phyloP scores from a whole-genome alignment of 2,113 vertebrate species.

The Murina feae region DNA sequence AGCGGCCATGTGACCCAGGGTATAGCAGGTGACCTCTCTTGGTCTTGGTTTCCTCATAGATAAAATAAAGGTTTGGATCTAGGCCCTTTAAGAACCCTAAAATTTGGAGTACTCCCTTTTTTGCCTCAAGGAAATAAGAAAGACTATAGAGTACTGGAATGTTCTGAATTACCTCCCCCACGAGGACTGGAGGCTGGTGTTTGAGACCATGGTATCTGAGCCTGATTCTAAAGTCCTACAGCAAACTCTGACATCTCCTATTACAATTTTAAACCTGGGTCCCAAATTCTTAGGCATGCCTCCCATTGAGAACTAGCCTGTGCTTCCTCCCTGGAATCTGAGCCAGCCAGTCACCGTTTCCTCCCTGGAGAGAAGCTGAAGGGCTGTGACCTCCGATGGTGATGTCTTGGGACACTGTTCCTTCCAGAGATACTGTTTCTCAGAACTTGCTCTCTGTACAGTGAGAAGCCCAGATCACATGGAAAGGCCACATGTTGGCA shows the following conservation, averaged over 20 bases:
- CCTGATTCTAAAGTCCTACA: not conserved
- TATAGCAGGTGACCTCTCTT: not conserved
- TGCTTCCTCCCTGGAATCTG: not conserved
- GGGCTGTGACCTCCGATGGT: not conserved
- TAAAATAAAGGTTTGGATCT: not conserved
- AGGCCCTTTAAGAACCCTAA: not conserved
- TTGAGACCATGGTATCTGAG: not conserved
- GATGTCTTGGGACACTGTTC: not conserved
- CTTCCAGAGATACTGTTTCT: not conserved
- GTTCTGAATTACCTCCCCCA: not conserved
- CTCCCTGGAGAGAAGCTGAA: not conserved
- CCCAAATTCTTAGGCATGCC: not conserved
- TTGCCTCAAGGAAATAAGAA: not conserved
- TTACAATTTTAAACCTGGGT: not conserved
- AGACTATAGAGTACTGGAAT: not conserved
- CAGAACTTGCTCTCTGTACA: not conserved
- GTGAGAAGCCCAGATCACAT: not conserved
- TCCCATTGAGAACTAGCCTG: not conserved
- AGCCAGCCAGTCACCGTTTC: not conserved
- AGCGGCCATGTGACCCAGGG: accelerated
- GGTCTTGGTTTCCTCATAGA: not conserved
- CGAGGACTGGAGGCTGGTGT: not conserved
- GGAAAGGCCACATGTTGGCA: not conserved
- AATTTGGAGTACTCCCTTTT: not conserved
- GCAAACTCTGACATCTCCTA: not conserved